Base-by-base conservation (phyloP, 1,140 invertebrate species). In the Caenorhabditis brenneri region DNA sequence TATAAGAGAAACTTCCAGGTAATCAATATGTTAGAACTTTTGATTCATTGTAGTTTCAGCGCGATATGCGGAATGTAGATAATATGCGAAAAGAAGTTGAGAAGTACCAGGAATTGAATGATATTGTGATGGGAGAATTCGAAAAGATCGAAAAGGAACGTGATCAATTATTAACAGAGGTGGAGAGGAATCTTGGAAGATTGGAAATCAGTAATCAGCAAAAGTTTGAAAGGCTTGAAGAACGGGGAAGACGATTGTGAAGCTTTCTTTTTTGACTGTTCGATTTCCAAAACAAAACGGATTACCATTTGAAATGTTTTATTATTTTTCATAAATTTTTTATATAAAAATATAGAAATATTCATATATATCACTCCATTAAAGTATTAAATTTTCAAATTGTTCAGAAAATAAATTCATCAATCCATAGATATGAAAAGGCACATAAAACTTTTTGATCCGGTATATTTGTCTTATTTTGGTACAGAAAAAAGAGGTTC, bases 371-470 rank as follows among this genome's bases (percentile, higher is more conserved):
- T n/a, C n/a, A n/a, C n/a, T n/a, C n/a, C n/a, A n/a, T n/a, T n/a
- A n/a, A n/a, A n/a, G n/a, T n/a, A 79, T 22, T 53, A 80, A 36
- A 31, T 22, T 31, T 24, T 48, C 19, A 33, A 33, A 4, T 65
- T 65, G 12, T 36, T 65, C 53, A 27, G 9, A 27, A 24, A 1
- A 33, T 65, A 19, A 24, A 7, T 27, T 33, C 10, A 65, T 27
- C 19, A 65, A 65, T 65, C 3, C 58, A 74, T 46, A 74, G 65
- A 74, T 74, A 74, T 74, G 65, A 74, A 74, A 65, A 74, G 65
- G 65, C 65, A 74, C 65, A 74, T 74, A 74, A 74, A 74, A 74
- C 65, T 42, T 74, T 74, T 74, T 42, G 65, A 74, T 74, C 65
- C 65, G 65, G 65, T 42, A 42, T 80, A 51, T n/a, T 31, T 53